Evolutionary conservation across 2,888 invertebrate genomes (phyloP), one percentile per base, ranked within the genome.

Genomic region (Gortyna flavago): DNA sequence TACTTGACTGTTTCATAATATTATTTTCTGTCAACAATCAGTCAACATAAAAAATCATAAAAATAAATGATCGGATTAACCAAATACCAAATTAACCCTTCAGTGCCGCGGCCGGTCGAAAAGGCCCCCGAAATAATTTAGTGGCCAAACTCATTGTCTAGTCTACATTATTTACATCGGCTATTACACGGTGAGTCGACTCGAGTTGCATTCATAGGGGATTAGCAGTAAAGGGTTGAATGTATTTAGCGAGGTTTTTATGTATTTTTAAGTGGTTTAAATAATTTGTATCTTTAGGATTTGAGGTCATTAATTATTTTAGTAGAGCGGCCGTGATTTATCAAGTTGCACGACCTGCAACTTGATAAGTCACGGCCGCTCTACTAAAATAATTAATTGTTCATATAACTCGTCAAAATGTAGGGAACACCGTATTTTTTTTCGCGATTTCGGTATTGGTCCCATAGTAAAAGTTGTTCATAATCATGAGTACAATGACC

Each of bases 151-250:
- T 80, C 79, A 77, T 86, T 62, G 65, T 57, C 21, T 59, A 51
- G 75, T 54, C 13, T 86, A n/a, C 69, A 86, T 81, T 86, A 86
- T 86, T 86, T 59, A 86, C 72, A 62, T 25, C 21, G 62, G 67
- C 72, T 76, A 86, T 86, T 88, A 88, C 84, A 83, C 86, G 83
- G 70, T 48, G 62, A 44, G 80, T 79, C 57, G 51, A 51, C 59
- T 72, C 38, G 66, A 51, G n/a, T 75, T 57, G 67, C 44, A 69
- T 38, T 79, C 71, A 59, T 61, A 44, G 29, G 59, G 70, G 77
- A 7, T 83, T 38, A 72, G 13, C 29, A 9, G n/a, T 71, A 2
- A 72, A 86, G 86, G 78, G 86, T 73, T 71, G 29, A 48, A 48
- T 41, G n/a, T n/a, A 3, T 38, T 54, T 65, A 44, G 66, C 13